Percentiles rank a stretch among this genome's conserved stretches.
Conservation (phyloP, 2,888 invertebrate genomes). For the Archips crataeganus region DNA sequence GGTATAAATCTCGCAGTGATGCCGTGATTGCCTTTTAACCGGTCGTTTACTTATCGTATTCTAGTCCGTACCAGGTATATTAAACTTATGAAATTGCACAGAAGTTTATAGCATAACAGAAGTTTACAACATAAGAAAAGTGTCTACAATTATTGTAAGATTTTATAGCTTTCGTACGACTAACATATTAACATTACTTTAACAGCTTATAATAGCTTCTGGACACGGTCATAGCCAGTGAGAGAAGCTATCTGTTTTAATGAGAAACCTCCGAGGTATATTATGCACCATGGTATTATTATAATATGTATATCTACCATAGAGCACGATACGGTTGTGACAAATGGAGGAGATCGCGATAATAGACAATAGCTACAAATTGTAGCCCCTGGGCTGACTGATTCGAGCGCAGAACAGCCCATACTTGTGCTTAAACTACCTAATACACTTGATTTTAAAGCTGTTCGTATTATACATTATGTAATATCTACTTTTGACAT, state of each 20-base stretch:
- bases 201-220: slow-evolving; percentile 8
- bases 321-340: slow-evolving; percentile 53
- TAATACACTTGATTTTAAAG: slow-evolving; percentile 7
- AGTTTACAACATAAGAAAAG: slow-evolving; percentile 1
- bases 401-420: slow-evolving; percentile 45
- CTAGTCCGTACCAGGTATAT: not conserved
- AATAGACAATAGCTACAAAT: slow-evolving; percentile 71
- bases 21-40: slow-evolving; percentile 44
- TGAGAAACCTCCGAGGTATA: not conserved
- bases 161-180: not conserved
- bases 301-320: slow-evolving; percentile 40
- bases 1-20: slow-evolving; percentile 51
- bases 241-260: not conserved
- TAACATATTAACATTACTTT: slow-evolving; percentile 7
- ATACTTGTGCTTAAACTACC: not conserved
- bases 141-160: slow-evolving; percentile 4
- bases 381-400: slow-evolving; percentile 60
- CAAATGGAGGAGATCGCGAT: slow-evolving; percentile 60
- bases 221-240: slow-evolving; percentile 3
- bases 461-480: not conserved
- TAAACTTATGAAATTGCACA: slow-evolving; percentile 2
- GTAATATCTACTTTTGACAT: not conserved
- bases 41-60: slow-evolving; percentile 39
- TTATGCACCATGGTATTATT: slow-evolving; percentile 17
- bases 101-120: slow-evolving; percentile 1